Base-by-base conservation (phyloP, 2,113 vertebrate species). In the Phasianus colchicus region DNA sequence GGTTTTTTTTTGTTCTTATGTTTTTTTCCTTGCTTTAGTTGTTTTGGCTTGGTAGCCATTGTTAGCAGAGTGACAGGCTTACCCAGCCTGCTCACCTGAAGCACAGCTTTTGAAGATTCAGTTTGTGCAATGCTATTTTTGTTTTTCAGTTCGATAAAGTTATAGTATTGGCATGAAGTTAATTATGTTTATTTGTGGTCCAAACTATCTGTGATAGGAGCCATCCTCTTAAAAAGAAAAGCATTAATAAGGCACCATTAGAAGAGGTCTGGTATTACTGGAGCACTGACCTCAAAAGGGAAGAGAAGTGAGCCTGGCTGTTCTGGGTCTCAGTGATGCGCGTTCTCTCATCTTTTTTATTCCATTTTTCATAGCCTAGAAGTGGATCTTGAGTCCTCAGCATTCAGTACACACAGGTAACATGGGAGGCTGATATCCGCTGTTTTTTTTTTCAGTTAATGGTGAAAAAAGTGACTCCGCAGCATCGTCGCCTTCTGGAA, bases 381-480 rank as follows among this genome's bases (percentile, higher is more conserved):
- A 80, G 34, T 29, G 58, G 66, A 85, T 57, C 13, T 48, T 70
- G 24, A 32, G 30, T 74, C 57, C 21, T 91, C 47, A 64, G 72
- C 42, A 10, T 64, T 74, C 52, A 16, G 42, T 73, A 47, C 17
- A 4, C 43, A 6, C n/a, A 66, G 4, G 25, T 77, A 8, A 19
- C 16, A 10, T 8, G 34, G 60, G 25, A 94, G n/a, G 27, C 45
- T 80, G 75, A 57, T 42, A 29, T 30, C 34, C 13, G 58, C 0
- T 69, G 6, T 30, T 74, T 2, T 78, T 63, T 48, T 82, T 8
- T 67, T 52, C 86, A 98, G 98, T 85, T 98, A 19, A 24, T 94
- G 18, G 98, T 98, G 83, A 97, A 96, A 95, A 98, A 98, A 83
- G 96, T 98, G 77, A 98, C 82, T 38, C 74, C 22, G 2, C 81